Conservation (phyloP, 2,113 vertebrate genomes). For the Cyanoliseus patagonus region DNA sequence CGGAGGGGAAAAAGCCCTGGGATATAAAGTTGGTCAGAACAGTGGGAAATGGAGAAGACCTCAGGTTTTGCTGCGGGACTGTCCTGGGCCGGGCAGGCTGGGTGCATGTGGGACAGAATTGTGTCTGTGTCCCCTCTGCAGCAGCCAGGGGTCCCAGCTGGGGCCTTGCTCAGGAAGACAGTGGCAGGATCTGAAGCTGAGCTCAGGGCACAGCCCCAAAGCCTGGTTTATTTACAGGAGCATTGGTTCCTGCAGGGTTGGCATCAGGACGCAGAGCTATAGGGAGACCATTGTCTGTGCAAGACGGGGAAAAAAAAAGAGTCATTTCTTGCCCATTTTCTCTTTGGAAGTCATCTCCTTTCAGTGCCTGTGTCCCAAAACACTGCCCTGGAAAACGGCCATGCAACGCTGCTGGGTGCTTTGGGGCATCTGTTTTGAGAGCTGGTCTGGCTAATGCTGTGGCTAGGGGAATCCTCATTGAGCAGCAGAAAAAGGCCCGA, state of each 20-base stretch:
- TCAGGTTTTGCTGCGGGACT: neutral
- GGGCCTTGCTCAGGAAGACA: neutral
- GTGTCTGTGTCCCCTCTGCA: neutral
- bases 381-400: neutral
- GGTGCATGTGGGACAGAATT: neutral
- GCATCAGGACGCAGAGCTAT: neutral
- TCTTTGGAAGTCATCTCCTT: neutral
- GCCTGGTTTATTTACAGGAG: neutral
- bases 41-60: neutral
- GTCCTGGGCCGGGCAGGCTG: neutral
- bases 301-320: neutral
- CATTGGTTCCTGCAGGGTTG: neutral
- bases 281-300: accelerated
- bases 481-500: neutral
- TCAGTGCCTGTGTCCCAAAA: neutral
- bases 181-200: neutral
- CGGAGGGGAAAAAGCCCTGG: neutral
- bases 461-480: neutral
- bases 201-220: neutral
- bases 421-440: neutral
- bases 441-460: neutral
- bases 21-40: neutral
- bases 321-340: neutral
- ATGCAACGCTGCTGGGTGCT: neutral
- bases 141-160: neutral